Evolutionary conservation across 2,113 vertebrate genomes (phyloP).

Genomic region (Cololabis saira): DNA sequence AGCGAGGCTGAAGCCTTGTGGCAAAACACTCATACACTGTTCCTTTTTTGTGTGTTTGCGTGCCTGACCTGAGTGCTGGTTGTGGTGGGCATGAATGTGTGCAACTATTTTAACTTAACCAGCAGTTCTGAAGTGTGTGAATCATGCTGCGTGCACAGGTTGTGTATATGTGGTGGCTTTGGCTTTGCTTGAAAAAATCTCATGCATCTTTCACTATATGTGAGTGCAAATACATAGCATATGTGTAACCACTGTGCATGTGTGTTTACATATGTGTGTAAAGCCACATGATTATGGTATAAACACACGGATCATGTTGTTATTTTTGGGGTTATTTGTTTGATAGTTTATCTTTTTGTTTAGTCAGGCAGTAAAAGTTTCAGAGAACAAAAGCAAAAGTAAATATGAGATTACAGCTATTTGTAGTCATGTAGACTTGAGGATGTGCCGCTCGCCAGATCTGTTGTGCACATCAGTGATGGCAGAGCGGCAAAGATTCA

Average conservation of each 20-base stretch:
- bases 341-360: slow-evolving; percentile 26
- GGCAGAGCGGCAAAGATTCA: slow-evolving; percentile 4
- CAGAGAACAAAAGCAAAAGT: slow-evolving; percentile 5
- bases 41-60: slow-evolving; percentile 56
- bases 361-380: slow-evolving; percentile 7
- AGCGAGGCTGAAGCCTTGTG: slow-evolving; percentile 57
- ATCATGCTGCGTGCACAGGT: slow-evolving; percentile 38
- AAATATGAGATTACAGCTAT: slow-evolving; percentile 13
- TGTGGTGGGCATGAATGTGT: slow-evolving; percentile 48
- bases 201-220: slow-evolving; percentile 49
- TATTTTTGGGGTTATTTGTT: slow-evolving; percentile 20
- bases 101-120: slow-evolving; percentile 72
- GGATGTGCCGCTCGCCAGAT: slow-evolving; percentile 1
- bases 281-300: slow-evolving; percentile 36
- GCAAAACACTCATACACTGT: slow-evolving; percentile 55
- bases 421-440: not conserved
- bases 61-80: slow-evolving; percentile 47
- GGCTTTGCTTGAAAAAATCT: slow-evolving; percentile 54
- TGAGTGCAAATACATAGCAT: slow-evolving; percentile 49
- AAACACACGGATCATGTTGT: slow-evolving; percentile 22
- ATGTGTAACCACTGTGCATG: slow-evolving; percentile 49
- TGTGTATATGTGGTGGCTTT: slow-evolving; percentile 32
- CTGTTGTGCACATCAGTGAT: not conserved
- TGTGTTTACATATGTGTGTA: slow-evolving; percentile 42
- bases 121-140: slow-evolving; percentile 64